Evolutionary conservation across 2,888 invertebrate species (phyloP).

Genomic region (Oxyscelio sp.): DNA sequence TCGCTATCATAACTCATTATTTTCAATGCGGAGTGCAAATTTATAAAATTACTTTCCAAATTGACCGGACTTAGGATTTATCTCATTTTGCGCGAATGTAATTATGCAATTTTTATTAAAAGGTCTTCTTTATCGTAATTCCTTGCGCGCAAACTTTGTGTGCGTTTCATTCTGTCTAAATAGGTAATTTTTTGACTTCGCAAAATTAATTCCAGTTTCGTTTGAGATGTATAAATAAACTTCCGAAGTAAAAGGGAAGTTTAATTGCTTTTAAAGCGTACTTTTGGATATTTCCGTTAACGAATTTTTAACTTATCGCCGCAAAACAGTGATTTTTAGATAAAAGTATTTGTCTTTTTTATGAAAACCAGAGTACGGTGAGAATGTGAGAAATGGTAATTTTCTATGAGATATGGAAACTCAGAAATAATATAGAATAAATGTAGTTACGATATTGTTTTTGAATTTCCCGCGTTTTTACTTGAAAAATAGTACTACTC

Average conservation of each 20-base stretch:
- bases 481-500: too few species aligned
- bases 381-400: too few species aligned
- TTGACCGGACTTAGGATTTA: slow-evolving; percentile 20
- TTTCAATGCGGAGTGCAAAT: slow-evolving; percentile 41
- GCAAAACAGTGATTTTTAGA: too few species aligned
- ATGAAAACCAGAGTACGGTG: too few species aligned
- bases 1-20: slow-evolving; percentile 55
- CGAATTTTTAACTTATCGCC: too few species aligned
- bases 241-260: neutral
- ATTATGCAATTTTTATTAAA: slow-evolving; percentile 42
- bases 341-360: too few species aligned
- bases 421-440: too few species aligned
- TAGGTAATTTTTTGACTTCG: slow-evolving; percentile 32
- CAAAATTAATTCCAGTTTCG: slow-evolving; percentile 16
- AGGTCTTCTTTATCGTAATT: slow-evolving; percentile 11
- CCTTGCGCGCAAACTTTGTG: slow-evolving; percentile 8
- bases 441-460: too few species aligned
- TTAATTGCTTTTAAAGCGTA: too few species aligned
- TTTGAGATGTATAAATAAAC: slow-evolving; percentile 3
- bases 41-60: slow-evolving; percentile 36
- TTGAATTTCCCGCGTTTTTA: too few species aligned
- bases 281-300: neutral
- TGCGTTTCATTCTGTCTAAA: slow-evolving; percentile 33
- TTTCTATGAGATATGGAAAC: too few species aligned
- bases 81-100: slow-evolving; percentile 7